phyloP scores from a whole-genome alignment of 2,113 vertebrate genomes.

The Brienomyrus brachyistius region DNA sequence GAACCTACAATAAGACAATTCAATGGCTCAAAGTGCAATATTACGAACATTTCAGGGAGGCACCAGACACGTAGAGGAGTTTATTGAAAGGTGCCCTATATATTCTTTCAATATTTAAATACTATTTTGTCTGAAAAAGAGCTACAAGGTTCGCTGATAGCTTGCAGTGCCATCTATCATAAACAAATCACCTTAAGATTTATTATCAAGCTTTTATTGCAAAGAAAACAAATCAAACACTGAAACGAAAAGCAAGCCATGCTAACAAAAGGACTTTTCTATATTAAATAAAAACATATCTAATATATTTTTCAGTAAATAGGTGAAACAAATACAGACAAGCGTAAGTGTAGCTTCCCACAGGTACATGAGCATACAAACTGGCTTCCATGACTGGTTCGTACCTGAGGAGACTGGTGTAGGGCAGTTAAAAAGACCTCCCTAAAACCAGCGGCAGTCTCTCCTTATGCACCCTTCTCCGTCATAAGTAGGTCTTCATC shows the following conservation, averaged over 20 bases:
- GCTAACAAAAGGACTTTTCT: neutral
- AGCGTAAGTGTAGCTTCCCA: neutral
- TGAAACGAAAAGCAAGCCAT: neutral
- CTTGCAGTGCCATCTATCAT: neutral
- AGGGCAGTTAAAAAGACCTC: neutral
- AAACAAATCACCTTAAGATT: neutral
- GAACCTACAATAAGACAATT: neutral
- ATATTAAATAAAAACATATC: neutral
- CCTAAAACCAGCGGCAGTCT: neutral
- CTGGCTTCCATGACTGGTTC: neutral
- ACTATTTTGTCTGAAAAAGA: neutral
- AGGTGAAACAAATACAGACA: neutral
- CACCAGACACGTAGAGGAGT: neutral
- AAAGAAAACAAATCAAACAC: neutral
- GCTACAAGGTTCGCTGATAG: neutral
- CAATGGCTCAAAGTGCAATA: neutral
- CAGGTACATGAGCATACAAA: neutral
- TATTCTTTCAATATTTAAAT: neutral
- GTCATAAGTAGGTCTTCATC: conserved; percentile 53
- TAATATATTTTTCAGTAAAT: neutral
- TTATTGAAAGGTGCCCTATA: neutral
- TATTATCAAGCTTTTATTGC: neutral
- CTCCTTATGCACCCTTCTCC: neutral
- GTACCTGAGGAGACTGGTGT: neutral
- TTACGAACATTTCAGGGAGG: neutral